Evolutionary conservation across 1,140 invertebrate species (phyloP).

Genomic region (Sminthurinus signatus): DNA sequence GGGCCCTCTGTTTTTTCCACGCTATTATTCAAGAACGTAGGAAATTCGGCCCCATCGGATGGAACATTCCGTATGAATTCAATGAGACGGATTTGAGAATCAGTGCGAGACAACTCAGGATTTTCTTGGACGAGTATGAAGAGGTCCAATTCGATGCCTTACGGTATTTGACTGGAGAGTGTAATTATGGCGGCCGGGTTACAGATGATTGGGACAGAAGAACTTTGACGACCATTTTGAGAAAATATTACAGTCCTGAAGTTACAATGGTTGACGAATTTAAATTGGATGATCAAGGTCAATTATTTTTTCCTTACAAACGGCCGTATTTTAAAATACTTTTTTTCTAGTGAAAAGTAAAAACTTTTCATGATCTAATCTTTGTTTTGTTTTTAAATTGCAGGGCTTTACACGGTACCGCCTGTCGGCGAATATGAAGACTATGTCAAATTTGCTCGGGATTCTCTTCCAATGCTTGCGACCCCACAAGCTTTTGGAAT

Average conservation of each 20-base stretch:
- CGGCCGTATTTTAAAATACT: too few species aligned
- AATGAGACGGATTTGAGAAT: slow-evolving; percentile 91
- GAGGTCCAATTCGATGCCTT: slow-evolving; percentile 84
- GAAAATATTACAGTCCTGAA: slow-evolving; percentile 65
- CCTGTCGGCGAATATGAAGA: slow-evolving; percentile 64
- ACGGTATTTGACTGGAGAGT: slow-evolving; percentile 85
- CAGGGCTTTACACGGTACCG: slow-evolving; percentile 68
- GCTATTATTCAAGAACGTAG: slow-evolving; percentile 82
- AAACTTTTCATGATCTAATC: background rate
- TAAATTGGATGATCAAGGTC: slow-evolving; percentile 47
- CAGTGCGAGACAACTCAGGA: slow-evolving; percentile 63
- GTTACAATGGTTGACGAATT: slow-evolving; percentile 46
- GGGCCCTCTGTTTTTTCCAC: slow-evolving; percentile 90
- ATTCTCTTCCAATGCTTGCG: slow-evolving; percentile 69
- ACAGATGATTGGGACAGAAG: slow-evolving; percentile 92
- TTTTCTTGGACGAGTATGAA: slow-evolving; percentile 80
- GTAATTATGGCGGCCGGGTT: slow-evolving; percentile 89
- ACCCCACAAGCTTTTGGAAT: slow-evolving; percentile 85
- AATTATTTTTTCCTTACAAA: too few species aligned
- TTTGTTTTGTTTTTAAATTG: background rate
- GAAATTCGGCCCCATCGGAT: slow-evolving; percentile 87
- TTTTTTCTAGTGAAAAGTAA: background rate
- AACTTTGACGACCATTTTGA: slow-evolving; percentile 73
- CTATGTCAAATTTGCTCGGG: slow-evolving; percentile 69
- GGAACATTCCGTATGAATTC: slow-evolving; percentile 94